Conservation (phyloP, 2,888 invertebrate species). For the Ernsta delagoae region DNA sequence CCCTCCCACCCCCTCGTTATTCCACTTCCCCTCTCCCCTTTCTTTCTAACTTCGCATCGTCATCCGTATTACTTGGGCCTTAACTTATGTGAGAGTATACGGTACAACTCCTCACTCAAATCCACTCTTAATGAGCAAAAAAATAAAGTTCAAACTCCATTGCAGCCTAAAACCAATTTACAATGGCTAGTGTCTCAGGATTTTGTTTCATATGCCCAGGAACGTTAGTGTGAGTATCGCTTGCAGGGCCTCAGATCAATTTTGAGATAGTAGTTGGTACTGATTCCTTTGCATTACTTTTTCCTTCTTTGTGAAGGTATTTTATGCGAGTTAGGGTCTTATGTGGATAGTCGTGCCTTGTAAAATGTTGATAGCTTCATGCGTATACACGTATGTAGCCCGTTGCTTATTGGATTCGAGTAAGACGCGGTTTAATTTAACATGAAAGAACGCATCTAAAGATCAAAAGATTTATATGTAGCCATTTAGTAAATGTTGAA, state of each 20-base stretch:
- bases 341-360: slow-evolving; percentile 66
- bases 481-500: too few relatives aligned
- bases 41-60: slow-evolving; percentile 84
- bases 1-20: slow-evolving; percentile 67
- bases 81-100: slow-evolving; percentile 81
- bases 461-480: too few relatives aligned
- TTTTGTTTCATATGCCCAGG: slow-evolving; percentile 48
- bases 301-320: slow-evolving; percentile 81
- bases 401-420: slow-evolving; percentile 44
- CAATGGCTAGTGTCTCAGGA: slow-evolving; percentile 47
- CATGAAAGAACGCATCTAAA: slow-evolving; percentile 19
- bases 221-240: slow-evolving; percentile 48
- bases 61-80: slow-evolving; percentile 83
- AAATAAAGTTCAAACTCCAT: slow-evolving; percentile 45
- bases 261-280: slow-evolving; percentile 81
- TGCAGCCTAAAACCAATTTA: slow-evolving; percentile 68
- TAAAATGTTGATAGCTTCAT: slow-evolving; percentile 46
- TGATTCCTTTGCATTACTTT: slow-evolving; percentile 84
- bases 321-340: slow-evolving; percentile 81
- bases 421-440: slow-evolving; percentile 45
- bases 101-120: slow-evolving; percentile 46
- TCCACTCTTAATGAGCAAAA: slow-evolving; percentile 37
- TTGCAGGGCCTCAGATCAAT: slow-evolving; percentile 68
- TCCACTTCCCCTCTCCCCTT: slow-evolving; percentile 76
- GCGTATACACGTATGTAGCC: slow-evolving; percentile 35